These are phyloP conservation scores for Cassiopea xamachana DNA, from an alignment of 30 jellyfish, hydroid and myxozoan genomes.

Conservation along the genomic window DNA sequence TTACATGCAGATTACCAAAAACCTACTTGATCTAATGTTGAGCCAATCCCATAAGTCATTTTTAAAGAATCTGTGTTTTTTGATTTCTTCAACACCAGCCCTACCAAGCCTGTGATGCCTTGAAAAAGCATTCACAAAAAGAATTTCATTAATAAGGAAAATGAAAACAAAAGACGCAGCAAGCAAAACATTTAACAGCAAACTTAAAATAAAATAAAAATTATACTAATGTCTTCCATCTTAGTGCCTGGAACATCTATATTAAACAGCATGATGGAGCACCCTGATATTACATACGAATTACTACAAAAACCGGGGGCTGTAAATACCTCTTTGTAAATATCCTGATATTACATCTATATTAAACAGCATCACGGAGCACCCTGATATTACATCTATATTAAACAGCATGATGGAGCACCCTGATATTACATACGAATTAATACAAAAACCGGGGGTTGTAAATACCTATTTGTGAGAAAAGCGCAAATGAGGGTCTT, in stretches of 20 bases:
- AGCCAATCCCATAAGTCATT: constrained; percentile 95
- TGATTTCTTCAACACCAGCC: constrained; percentile 84
- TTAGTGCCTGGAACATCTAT: neutral
- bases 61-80: constrained; percentile 80
- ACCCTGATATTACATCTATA: neutral
- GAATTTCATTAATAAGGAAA: neutral
- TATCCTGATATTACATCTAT: neutral
- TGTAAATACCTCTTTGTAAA: constrained; percentile 77
- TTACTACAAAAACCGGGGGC: neutral
- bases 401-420: neutral
- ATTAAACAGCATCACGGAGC: neutral
- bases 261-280: neutral
- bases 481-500: constrained; percentile 88
- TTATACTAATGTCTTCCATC: neutral
- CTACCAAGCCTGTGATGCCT: constrained; percentile 94
- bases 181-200: too few relatives aligned
- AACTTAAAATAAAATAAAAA: too few relatives aligned
- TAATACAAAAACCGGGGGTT: neutral
- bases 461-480: constrained; percentile 83
- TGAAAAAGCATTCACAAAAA: neutral
- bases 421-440: neutral
- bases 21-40: constrained; percentile 87
- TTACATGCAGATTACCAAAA: neutral
- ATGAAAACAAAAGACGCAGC: neutral
- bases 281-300: neutral